Percentiles rank a stretch among this genome's conserved stretches.
Evolutionary conservation across 1,140 invertebrate species (phyloP).

Genomic region (Drosophila santomea): DNA sequence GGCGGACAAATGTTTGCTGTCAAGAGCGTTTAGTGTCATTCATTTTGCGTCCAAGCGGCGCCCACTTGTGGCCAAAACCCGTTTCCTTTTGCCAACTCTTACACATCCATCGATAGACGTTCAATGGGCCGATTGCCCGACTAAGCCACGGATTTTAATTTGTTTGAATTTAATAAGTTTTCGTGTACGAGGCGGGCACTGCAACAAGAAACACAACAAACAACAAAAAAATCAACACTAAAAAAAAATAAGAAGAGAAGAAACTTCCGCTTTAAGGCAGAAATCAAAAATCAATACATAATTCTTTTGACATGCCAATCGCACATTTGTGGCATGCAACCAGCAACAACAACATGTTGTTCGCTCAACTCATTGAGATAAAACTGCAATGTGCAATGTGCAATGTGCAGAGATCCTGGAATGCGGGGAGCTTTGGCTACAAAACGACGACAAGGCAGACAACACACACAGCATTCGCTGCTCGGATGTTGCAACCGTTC

Average conservation of each 20-base stretch:
- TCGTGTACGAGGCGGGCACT: slow-evolving; percentile 26
- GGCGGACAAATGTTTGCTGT: slow-evolving; percentile 78
- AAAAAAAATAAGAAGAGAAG: neutral
- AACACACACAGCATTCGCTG: slow-evolving; percentile 57
- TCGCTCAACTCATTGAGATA: slow-evolving; percentile 79
- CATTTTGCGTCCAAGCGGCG: slow-evolving; percentile 67
- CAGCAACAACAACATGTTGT: slow-evolving; percentile 66
- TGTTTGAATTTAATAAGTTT: slow-evolving; percentile 62
- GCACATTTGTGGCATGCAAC: slow-evolving; percentile 83
- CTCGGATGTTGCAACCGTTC: slow-evolving; percentile 61
- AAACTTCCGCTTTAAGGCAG: slow-evolving; percentile 52
- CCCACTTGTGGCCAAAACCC: slow-evolving; percentile 59
- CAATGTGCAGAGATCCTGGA: slow-evolving; percentile 46
- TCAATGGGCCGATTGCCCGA: slow-evolving; percentile 14
- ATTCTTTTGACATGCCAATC: slow-evolving; percentile 83
- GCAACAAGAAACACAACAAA: neutral
- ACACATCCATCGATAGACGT: slow-evolving; percentile 14
- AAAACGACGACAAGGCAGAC: slow-evolving; percentile 69
- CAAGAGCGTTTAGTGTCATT: slow-evolving; percentile 78
- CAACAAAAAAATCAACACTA: neutral
- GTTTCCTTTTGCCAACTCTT: slow-evolving; percentile 31
- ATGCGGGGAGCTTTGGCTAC: slow-evolving; percentile 52
- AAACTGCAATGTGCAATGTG: slow-evolving; percentile 63
- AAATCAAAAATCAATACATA: slow-evolving; percentile 84
- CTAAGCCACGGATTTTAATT: slow-evolving; percentile 49